phyloP scores from a whole-genome alignment of 2,797 vertebrate species.

The Valencia hispanica region DNA sequence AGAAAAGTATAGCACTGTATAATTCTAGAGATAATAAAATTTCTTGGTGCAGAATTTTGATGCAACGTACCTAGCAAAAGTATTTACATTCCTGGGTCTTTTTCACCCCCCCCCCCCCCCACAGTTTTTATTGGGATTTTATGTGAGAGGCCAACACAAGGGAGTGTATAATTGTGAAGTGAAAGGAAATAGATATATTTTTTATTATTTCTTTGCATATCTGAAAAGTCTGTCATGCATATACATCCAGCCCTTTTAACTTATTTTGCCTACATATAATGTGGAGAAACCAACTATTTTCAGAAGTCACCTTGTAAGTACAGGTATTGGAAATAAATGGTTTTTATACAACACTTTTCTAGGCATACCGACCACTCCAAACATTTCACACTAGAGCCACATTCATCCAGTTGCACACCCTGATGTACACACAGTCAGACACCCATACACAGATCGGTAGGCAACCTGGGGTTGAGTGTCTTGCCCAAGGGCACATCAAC shows the following conservation, averaged over 20 bases:
- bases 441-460: too few relatives aligned
- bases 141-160: neutral
- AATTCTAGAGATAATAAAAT: neutral
- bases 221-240: neutral
- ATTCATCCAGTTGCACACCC: too few relatives aligned
- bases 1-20: conserved; percentile 2
- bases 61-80: neutral
- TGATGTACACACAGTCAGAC: too few relatives aligned
- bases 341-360: too few relatives aligned
- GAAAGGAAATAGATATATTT: neutral
- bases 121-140: neutral
- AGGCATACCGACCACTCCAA: too few relatives aligned
- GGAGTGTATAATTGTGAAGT: neutral
- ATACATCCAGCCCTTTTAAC: neutral
- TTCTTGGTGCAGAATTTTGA: neutral
- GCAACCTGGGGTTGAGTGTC: too few relatives aligned
- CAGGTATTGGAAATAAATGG: too few relatives aligned
- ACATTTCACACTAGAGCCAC: too few relatives aligned
- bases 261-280: neutral
- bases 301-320: too few relatives aligned
- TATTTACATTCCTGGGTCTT: neutral
- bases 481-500: neutral
- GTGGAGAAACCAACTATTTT: neutral
- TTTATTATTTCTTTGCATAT: neutral
- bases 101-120: too few relatives aligned